phyloP scores from a whole-genome alignment of 2,113 vertebrate species.

The Procavia capensis region DNA sequence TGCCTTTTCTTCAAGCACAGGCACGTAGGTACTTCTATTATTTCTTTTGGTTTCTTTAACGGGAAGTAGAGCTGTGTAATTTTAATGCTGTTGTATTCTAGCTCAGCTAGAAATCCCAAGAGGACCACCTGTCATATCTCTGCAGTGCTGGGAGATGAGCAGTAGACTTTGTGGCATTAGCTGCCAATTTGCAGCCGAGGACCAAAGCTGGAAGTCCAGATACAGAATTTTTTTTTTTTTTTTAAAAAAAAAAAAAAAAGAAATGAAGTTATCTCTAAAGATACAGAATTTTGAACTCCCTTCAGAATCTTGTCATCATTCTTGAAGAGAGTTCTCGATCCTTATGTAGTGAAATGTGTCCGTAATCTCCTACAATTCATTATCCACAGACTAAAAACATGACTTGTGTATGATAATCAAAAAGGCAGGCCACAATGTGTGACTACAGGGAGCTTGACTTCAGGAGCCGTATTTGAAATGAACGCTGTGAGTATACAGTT shows the following conservation, averaged over 20 bases:
- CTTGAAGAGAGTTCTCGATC: not conserved
- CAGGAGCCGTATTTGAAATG: not conserved
- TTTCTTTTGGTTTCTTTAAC: not conserved
- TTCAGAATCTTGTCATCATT: not conserved
- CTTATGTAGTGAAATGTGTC: not conserved
- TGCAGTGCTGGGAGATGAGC: too few relatives aligned
- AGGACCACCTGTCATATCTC: not conserved
- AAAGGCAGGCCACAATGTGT: not conserved
- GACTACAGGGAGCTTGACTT: not conserved
- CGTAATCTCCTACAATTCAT: not conserved
- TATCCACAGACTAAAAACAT: not conserved
- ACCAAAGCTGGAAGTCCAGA: not conserved
- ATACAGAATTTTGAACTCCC: not conserved
- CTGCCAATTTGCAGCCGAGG: not conserved
- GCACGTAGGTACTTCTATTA: not conserved
- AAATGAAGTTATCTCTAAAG: not conserved
- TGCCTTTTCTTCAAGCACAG: not conserved
- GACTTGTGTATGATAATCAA: not conserved
- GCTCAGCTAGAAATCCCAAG: not conserved
- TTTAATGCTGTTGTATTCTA: not conserved
- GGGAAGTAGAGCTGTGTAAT: not conserved
- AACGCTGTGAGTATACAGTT: not conserved
- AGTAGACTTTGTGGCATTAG: not conserved
- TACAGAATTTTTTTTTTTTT: not conserved
- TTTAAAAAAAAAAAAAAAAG: too few relatives aligned